phyloP scores from a whole-genome alignment of 2,113 vertebrate genomes.

The Pholis gunnellus region DNA sequence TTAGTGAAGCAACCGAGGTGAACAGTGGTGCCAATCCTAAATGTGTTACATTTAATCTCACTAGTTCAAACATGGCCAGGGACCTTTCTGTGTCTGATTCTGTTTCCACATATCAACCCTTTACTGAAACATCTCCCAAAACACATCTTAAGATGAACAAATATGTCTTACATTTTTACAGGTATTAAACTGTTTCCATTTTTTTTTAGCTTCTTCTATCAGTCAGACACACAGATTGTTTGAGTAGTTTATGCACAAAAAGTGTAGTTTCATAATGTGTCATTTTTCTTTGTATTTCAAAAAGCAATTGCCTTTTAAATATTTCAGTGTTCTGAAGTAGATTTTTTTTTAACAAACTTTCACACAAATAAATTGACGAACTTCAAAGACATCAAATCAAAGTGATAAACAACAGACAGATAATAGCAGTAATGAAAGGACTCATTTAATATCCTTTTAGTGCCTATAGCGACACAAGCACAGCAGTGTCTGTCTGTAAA shows the following conservation, averaged over 20 bases:
- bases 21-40: background rate
- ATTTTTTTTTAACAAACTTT: conserved; percentile 6
- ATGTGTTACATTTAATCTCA: background rate
- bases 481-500: conserved; percentile 32
- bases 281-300: background rate
- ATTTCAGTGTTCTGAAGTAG: conserved; percentile 23
- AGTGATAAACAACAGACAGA: conserved; percentile 28
- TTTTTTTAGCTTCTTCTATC: background rate
- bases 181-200: background rate
- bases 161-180: background rate
- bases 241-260: too few relatives aligned
- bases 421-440: background rate
- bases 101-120: background rate
- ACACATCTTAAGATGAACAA: background rate
- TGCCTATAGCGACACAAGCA: conserved; percentile 24
- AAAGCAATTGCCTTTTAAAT: background rate
- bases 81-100: background rate
- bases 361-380: background rate
- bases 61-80: background rate
- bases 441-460: background rate
- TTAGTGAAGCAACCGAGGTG: background rate
- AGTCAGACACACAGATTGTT: background rate
- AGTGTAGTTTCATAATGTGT: background rate
- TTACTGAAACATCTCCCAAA: background rate
- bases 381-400: conserved; percentile 21